Evolutionary conservation across 2,888 invertebrate species (phyloP).

Genomic region (Lysandra bellargus): DNA sequence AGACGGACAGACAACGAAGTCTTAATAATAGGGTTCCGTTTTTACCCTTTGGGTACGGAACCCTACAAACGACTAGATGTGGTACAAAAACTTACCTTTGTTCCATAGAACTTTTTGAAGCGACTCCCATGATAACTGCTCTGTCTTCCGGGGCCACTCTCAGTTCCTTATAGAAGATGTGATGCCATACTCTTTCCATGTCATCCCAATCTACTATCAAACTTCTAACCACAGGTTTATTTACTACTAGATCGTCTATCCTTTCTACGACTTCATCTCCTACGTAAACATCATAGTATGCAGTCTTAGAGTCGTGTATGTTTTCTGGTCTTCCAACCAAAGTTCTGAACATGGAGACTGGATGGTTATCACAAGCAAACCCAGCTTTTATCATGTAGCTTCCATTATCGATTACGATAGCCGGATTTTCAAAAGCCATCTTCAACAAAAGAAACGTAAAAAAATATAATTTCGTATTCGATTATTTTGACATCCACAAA

Average conservation of each 20-base stretch:
- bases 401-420: slow-evolving; percentile 65
- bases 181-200: slow-evolving; percentile 70
- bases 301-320: slow-evolving; percentile 57
- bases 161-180: slow-evolving; percentile 62
- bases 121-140: slow-evolving; percentile 54
- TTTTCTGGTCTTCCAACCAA: slow-evolving; percentile 62
- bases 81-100: slow-evolving; percentile 57
- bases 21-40: no score
- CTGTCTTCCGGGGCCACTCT: slow-evolving; percentile 69
- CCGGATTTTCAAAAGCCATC: slow-evolving; percentile 64
- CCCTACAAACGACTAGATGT: no score
- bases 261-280: slow-evolving; percentile 55
- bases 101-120: slow-evolving; percentile 48
- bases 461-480: background rate
- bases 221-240: slow-evolving; percentile 54
- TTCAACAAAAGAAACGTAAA: background rate
- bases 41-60: no score
- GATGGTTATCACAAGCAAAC: slow-evolving; percentile 70
- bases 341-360: slow-evolving; percentile 63
- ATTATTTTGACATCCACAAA: no score
- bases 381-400: slow-evolving; percentile 65
- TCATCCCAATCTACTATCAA: slow-evolving; percentile 67
- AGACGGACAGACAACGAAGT: no score
- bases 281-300: slow-evolving; percentile 60
- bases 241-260: slow-evolving; percentile 52